A percentile compares a stretch with the other conserved stretches of the same genome.
Conservation (phyloP, 1,140 invertebrate genomes). For the Mycetomoellerius zeteki region DNA sequence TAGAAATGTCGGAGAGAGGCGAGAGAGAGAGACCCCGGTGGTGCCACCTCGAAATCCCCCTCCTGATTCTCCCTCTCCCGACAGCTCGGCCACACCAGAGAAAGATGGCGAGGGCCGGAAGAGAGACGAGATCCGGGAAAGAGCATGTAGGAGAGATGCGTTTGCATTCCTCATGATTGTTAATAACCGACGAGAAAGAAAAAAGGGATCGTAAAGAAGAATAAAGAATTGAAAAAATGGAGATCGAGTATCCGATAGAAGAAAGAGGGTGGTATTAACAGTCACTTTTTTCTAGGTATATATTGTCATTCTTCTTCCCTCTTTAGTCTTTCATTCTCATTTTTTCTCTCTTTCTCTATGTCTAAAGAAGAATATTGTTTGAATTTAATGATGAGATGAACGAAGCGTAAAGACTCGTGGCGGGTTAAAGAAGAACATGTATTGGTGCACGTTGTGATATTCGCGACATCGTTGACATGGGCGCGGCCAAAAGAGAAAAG, state of each 20-base stretch:
- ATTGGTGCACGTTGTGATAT: conserved; percentile 11
- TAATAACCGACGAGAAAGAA: conserved; percentile 18
- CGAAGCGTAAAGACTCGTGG: not conserved
- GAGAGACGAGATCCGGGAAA: conserved; percentile 49
- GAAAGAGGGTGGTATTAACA: not conserved
- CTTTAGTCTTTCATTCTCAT: not conserved
- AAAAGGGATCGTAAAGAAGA: not conserved
- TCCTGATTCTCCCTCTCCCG: conserved; percentile 65
- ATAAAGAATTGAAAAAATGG: not conserved
- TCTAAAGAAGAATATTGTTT: not conserved
- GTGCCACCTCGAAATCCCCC: conserved; percentile 57
- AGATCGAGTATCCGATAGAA: not conserved
- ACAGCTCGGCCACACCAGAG: conserved; percentile 61
- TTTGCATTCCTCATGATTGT: not conserved
- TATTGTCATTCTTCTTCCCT: not conserved
- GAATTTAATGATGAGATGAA: conserved; percentile 3
- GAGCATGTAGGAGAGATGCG: conserved; percentile 28
- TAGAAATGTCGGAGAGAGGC: conserved; percentile 41
- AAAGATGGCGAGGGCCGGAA: conserved; percentile 71
- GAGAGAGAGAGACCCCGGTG: conserved; percentile 45
- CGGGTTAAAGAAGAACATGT: not conserved
- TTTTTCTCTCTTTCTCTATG: not conserved
- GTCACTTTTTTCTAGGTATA: not conserved
- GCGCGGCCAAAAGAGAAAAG: conserved; percentile 66
- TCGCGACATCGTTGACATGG: conserved; percentile 62